Evolutionary conservation across 2,797 vertebrate genomes (phyloP), one percentile per base, ranked within the genome.

Genomic region (Leptatherina wallacei): DNA sequence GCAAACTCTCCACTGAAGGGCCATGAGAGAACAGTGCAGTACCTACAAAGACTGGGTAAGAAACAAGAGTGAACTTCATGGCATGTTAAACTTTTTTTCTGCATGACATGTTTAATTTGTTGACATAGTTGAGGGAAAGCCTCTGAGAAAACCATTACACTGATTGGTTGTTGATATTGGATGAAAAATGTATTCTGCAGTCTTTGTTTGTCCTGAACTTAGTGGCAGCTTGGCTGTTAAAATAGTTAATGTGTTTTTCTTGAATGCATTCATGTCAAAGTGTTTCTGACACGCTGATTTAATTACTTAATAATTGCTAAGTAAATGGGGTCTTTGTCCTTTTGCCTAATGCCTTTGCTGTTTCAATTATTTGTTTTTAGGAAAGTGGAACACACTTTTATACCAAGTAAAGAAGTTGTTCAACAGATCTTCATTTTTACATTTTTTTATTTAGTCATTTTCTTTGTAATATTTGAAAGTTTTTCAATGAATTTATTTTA

Each of bases 1-100:
- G 98, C 98, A 49, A 99, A 99, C 89, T 99, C 98, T 0, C 98
- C 98, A 2, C 92, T 99, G 87, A 99, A 99, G 90, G 98, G 98
- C 74, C 98, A 99, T 0, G 98, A 99, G 92, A 94, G 98, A 79
- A 99, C 98, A 0, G 98, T 99, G 66, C 97, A 99, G 66, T 99
- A 99, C 85, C 94, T 99, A 61, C 98, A 99, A 66, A 96, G 97
- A 88, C 94, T 99, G 55, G 97, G 98, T 99, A 71, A 94, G 77
- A 5, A 18, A 44, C 63, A 1, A 0, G 5, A 82, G 63, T 13
- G 55, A 12, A 0, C 66, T 38, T 27, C 2, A 11, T 22, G 49
- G 22, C 49, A 5, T 27, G 49, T 24, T 52, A 11, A 52, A 24
- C 24, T 27, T 2, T 3, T 51, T 49, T 11, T 49, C n/a, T 22